These are phyloP conservation scores for Numenius phaeopus DNA, from an alignment of 2,797 vertebrate species.

Conservation along the genomic window DNA sequence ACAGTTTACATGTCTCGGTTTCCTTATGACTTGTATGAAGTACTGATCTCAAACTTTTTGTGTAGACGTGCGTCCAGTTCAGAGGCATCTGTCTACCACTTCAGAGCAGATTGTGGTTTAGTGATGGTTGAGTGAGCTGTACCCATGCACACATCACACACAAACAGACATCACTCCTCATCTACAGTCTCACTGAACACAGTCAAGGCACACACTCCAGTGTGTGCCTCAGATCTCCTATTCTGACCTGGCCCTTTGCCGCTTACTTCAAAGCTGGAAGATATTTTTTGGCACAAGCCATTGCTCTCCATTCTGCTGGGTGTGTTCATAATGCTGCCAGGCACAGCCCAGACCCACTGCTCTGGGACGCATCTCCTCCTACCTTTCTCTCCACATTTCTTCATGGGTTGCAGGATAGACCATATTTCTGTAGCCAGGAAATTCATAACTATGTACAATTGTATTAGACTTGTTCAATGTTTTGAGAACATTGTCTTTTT, in stretches of 20 bases:
- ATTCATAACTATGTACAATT: background rate
- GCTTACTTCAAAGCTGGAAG: background rate
- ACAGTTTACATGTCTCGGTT: background rate
- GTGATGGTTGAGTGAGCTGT: background rate
- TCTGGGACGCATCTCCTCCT: background rate
- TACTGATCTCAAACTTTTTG: background rate
- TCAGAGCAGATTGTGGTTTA: background rate
- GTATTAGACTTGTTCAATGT: background rate
- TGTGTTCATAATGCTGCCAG: background rate
- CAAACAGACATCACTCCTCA: background rate
- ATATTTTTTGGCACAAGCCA: background rate
- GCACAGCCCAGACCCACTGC: background rate
- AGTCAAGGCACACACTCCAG: background rate
- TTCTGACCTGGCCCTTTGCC: background rate
- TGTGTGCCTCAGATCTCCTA: background rate
- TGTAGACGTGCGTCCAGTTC: background rate
- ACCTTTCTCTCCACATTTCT: background rate
- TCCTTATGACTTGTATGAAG: background rate
- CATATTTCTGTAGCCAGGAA: background rate
- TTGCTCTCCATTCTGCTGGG: background rate
- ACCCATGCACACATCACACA: accelerated
- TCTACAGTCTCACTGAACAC: background rate
- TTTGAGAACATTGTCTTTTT: conserved; percentile 5
- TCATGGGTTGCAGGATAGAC: background rate
- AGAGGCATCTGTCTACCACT: background rate